Evolutionary conservation across 2,888 invertebrate species (phyloP).

Genomic region (Ptycholaimellus sp.): DNA sequence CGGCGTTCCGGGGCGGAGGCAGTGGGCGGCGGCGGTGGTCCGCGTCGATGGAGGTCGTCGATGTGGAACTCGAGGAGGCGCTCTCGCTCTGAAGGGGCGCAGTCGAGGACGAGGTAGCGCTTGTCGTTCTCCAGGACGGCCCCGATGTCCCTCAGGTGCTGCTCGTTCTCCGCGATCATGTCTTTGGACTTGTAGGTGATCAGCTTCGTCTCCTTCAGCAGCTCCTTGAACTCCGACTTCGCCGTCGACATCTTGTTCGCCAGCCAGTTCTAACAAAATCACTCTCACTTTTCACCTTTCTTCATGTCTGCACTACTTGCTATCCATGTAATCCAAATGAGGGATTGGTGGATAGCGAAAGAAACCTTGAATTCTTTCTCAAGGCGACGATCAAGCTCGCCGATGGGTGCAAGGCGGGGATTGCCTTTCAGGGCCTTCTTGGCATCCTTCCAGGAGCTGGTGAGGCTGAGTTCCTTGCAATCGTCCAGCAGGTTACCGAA

Average conservation of each 20-base stretch:
- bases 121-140: slow-evolving; percentile 49
- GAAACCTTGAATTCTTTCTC: too few species aligned
- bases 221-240: slow-evolving; percentile 66
- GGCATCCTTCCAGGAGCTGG: slow-evolving; percentile 57
- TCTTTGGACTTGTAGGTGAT: slow-evolving; percentile 68
- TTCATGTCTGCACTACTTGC: background rate
- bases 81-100: slow-evolving; percentile 61
- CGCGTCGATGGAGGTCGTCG: slow-evolving; percentile 74
- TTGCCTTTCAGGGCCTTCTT: slow-evolving; percentile 58
- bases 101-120: slow-evolving; percentile 59
- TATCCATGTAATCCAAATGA: slow-evolving; percentile 1
- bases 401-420: too few species aligned
- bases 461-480: slow-evolving; percentile 39
- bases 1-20: too few species aligned
- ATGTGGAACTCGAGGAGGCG: slow-evolving; percentile 60
- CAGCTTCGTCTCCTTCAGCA: slow-evolving; percentile 68
- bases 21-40: slow-evolving; percentile 92
- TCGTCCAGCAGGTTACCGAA: slow-evolving; percentile 46
- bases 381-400: too few species aligned
- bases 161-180: slow-evolving; percentile 49
- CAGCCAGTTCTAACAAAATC: slow-evolving; percentile 72
- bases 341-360: too few species aligned
- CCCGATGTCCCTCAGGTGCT: slow-evolving; percentile 57
- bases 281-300: too few species aligned
- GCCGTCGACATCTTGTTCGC: slow-evolving; percentile 71